Evolutionary conservation across 2,888 invertebrate species (phyloP).

Genomic region (Mystacides longicornis): DNA sequence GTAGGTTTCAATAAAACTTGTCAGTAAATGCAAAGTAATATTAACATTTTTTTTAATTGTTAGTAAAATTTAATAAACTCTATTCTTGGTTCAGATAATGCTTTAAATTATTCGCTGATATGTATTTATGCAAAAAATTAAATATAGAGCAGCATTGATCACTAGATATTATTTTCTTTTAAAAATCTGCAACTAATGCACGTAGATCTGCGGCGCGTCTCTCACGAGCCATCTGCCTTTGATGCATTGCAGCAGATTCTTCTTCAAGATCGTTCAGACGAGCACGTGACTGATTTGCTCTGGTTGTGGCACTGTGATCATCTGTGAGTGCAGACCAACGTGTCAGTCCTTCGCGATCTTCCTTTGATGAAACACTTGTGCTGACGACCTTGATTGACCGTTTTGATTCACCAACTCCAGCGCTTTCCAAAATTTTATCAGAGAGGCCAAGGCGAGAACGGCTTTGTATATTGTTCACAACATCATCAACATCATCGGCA

Average conservation of each 20-base stretch:
- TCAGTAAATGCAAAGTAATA: too few species aligned
- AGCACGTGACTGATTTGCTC: conserved; percentile 60
- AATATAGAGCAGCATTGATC: too few species aligned
- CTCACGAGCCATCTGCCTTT: conserved; percentile 62
- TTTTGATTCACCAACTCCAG: conserved; percentile 36
- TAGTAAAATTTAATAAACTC: too few species aligned
- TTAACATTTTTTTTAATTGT: too few species aligned
- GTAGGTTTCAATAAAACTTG: too few species aligned
- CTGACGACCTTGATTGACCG: conserved; percentile 4
- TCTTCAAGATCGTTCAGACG: conserved; percentile 65
- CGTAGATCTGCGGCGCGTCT: conserved; percentile 62
- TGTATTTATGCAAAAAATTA: too few species aligned
- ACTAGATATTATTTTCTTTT: too few species aligned
- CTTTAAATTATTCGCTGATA: too few species aligned
- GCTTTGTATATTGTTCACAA: conserved; percentile 50
- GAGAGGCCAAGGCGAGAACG: conserved; percentile 51
- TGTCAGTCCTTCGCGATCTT: conserved; percentile 44
- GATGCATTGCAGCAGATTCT: conserved; percentile 65
- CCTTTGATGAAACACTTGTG: conserved; percentile 27
- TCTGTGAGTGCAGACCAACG: conserved; percentile 57
- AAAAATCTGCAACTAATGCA: conserved; percentile 55
- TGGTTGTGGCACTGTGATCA: conserved; percentile 46
- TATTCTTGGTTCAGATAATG: too few species aligned
- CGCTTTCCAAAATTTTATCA: conserved; percentile 57
- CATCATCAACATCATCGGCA: conserved; percentile 57